Evolutionary conservation across 2,888 invertebrate species (phyloP).

Genomic region (Cheilosia vernalis): DNA sequence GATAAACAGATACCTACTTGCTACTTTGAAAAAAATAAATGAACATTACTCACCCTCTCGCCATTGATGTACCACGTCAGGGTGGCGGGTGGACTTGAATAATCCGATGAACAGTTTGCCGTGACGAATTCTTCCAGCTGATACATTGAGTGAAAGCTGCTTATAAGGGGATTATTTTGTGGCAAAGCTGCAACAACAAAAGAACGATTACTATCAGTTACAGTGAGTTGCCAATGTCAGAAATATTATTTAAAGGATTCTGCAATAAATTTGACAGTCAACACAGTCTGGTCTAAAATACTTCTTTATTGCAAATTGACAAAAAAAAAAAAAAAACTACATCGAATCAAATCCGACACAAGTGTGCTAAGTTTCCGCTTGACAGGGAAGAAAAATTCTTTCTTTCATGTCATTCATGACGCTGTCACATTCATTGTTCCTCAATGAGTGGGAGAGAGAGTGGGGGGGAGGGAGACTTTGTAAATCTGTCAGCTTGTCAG

Average conservation of each 20-base stretch:
- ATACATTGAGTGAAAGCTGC: slow-evolving; percentile 80
- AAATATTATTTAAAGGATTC: too few relatives aligned
- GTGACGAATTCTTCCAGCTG: slow-evolving; percentile 80
- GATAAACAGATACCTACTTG: too few relatives aligned
- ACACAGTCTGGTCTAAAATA: too few relatives aligned
- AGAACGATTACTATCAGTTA: slow-evolving; percentile 9
- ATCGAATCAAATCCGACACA: neutral
- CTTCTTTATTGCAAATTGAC: too few relatives aligned
- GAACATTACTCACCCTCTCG: slow-evolving; percentile 77
- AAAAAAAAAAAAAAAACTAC: neutral
- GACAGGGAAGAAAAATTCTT: neutral
- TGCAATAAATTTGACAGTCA: too few relatives aligned
- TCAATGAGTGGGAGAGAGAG: neutral
- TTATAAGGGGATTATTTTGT: slow-evolving; percentile 81
- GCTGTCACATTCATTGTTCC: slow-evolving; percentile 28
- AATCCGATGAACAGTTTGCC: slow-evolving; percentile 82
- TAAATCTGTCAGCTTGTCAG: slow-evolving; percentile 57
- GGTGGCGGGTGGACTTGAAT: slow-evolving; percentile 80
- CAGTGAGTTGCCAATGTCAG: neutral
- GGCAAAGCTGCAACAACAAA: slow-evolving; percentile 79
- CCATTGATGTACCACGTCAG: slow-evolving; percentile 82
- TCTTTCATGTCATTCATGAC: slow-evolving; percentile 9
- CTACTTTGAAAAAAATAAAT: neutral
- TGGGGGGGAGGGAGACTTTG: neutral
- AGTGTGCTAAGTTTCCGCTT: neutral